Evolutionary conservation across 2,888 invertebrate species (phyloP), one percentile per base, ranked within the genome.

Genomic region (Leptarthrus brevirostris): DNA sequence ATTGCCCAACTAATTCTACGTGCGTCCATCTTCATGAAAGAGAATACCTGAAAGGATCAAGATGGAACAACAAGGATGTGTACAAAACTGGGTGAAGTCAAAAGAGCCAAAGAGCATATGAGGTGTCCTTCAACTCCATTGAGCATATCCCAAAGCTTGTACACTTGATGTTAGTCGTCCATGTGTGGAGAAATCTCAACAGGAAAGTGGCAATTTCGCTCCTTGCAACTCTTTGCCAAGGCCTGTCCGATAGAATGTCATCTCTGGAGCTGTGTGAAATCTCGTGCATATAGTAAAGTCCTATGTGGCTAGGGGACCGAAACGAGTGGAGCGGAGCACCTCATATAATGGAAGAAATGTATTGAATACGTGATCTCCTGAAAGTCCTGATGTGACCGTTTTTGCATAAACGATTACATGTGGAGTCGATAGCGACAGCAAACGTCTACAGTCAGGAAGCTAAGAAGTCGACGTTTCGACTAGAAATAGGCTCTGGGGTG

Each of bases 341-440:
- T 69, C 74, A 75, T 75, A 73, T 76, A 76, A 74, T 75, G 74
- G 76, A 83, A 82, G 82, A 82, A 82, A 84, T 84, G 84, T 84
- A 84, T 84, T 84, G 84, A 83, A 82, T 84, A 84, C 84, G 84
- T 84, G 84, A 84, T 84, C 83, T 82, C 81, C 81, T 83, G 81
- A 79, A 82, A 82, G 83, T 82, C 83, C 84, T 81, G 80, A 83
- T 84, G 84, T 83, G 83, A 83, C 81, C 82, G 79, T 83, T 84
- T 82, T 83, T 74, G 72, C 72, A 72, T 72, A 72, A 72, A 72
- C 61, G 72, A 72, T 72, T 72, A 72, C 72, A 72, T 54, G 54
- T 52, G 54, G 54, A 71, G 71, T 71, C 71, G 54, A 40, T 54
- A 56, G 44, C 44, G 24, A 72, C 56, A 72, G 22, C 30, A 58